Base-by-base conservation (phyloP, 2,113 vertebrate species). In the Dolichallabes microphthalmus region DNA sequence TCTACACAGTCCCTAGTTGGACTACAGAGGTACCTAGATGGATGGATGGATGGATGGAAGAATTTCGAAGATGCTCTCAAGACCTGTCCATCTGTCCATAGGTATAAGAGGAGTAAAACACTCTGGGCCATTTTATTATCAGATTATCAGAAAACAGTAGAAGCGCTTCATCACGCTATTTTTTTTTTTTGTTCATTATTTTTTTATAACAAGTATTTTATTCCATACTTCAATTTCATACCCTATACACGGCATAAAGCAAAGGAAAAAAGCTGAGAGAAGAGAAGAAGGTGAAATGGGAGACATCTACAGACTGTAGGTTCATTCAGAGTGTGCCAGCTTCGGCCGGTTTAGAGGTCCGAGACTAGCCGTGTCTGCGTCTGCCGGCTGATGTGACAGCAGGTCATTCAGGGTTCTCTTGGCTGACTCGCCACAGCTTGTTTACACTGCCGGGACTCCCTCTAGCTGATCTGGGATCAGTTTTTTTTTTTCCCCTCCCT, bases 241-340 rank as follows among this genome's bases (percentile, higher is more conserved):
- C 7, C 45, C 7, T 58, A 60, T 53, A 50, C 32, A 39, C 55
- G n/a, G 63, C 5, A 30, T 53, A 32, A 45, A 32, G 63, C 45
- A 19, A 45, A 22, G 4, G 74, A 55, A 4, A 27, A 63, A 64
- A 78, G 22, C 20, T 84, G 76, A 85, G 27, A 17, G n/a, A 45
- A 52, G 32, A 66, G 58, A 58, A 53, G 35, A 81, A 55, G 57
- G 19, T 64, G 60, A 7, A 53, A 77, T n/a, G 52, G 35, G 58
- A 66, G 52, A 30, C 13, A 55, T 80, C 89, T 86, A 75, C 87
- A 91, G 90, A 95, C 91, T 91, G 92, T 90, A 90, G 90, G 88
- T 93, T 45, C 92, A 93, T 95, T 95, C 92, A 94, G 86, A 58
- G 74, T n/a, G 83, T 94, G 93, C 94, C 93, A 95, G 91, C 69